Evolutionary conservation across 1,140 invertebrate species (phyloP), one percentile per base, ranked within the genome.

Genomic region (Teleopsis dalmanni): DNA sequence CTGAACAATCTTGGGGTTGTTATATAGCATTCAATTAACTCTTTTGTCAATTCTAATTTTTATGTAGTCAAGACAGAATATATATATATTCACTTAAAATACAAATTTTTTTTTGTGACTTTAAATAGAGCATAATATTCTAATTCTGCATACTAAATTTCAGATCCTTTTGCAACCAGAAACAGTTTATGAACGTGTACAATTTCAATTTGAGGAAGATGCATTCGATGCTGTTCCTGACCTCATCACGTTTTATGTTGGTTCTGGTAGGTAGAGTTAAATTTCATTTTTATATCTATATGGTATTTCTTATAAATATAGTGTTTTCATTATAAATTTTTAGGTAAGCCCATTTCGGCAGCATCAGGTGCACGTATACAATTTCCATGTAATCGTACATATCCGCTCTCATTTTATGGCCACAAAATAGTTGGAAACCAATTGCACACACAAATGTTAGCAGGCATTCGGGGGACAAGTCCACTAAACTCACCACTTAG

Each of bases 141-240:
- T n/a, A n/a, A n/a, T n/a, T n/a, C n/a, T n/a, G n/a, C n/a, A n/a
- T n/a, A n/a, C n/a, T n/a, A n/a, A n/a, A n/a, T 54, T 45, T 5
- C 59, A 92, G 85, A 82, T 92, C 35, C 80, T 92, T 0, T 77
- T 91, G 7, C 87, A 89, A 59, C 85, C 84, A 0, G 89, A 91
- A 59, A 94, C 91, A 1, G 89, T 94, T 2, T 93, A 94, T 65
- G 88, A 95, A 70, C 76, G 85, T 54, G 83, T 92, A 7, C 88
- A 93, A 59, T 96, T 89, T 72, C 88, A 91, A 61, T 93, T 97
- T 63, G 94, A 97, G 74, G 91, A 92, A 56, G 91, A 95, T 60
- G 83, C 86, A 1, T 96, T 93, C 60, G 88, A 91, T 59, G 92
- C 90, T 2, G 89, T 97, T 10, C 87, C 91, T 1, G 90, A 95